Evolutionary conservation across 2,888 invertebrate genomes (phyloP).

Genomic region (Sipha maydis): DNA sequence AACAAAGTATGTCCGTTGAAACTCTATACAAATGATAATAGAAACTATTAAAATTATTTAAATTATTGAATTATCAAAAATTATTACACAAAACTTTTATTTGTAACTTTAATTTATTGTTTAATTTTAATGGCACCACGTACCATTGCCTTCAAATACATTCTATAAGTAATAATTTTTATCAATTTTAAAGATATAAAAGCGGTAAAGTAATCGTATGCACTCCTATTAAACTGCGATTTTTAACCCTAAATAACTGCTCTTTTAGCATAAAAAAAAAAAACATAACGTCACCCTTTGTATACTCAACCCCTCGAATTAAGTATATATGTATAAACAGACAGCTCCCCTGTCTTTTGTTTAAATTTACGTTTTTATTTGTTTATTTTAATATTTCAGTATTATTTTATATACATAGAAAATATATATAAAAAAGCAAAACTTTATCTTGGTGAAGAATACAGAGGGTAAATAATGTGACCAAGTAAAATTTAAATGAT

Average conservation of each 20-base stretch:
- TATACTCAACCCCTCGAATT: slow-evolving; percentile 24
- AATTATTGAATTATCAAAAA: neutral
- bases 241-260: slow-evolving; percentile 51
- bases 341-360: slow-evolving; percentile 33
- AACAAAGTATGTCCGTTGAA: neutral
- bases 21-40: neutral
- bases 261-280: slow-evolving; percentile 39
- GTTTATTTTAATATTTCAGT: slow-evolving; percentile 15
- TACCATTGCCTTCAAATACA: slow-evolving; percentile 9
- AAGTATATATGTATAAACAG: neutral
- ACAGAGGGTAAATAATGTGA: slow-evolving; percentile 30
- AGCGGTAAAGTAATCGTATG: neutral
- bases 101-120: slow-evolving; percentile 7
- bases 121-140: slow-evolving; percentile 14
- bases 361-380: slow-evolving; percentile 22
- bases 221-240: slow-evolving; percentile 36
- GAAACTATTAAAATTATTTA: neutral
- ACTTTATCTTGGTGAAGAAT: slow-evolving; percentile 31
- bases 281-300: slow-evolving; percentile 31
- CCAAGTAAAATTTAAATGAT: slow-evolving; percentile 33
- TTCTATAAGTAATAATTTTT: slow-evolving; percentile 36
- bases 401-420: neutral
- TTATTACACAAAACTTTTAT: neutral
- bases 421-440: neutral
- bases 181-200: neutral